Percentiles rank a stretch among this genome's conserved stretches.
phyloP scores from a whole-genome alignment of 2,797 vertebrate genomes.

The Eulemur rubriventer region DNA sequence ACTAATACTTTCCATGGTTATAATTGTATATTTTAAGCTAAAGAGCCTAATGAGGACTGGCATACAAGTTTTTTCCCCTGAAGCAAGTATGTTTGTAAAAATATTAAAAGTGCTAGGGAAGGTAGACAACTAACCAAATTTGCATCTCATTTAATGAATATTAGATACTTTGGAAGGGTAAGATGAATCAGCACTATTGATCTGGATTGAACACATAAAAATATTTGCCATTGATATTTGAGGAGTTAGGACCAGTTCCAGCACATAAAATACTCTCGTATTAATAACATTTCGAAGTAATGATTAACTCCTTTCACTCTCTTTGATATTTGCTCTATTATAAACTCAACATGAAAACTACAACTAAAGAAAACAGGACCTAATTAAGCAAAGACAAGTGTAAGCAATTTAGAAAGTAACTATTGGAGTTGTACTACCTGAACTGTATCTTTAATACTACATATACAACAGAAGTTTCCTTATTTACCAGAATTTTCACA shows the following conservation, averaged over 20 bases:
- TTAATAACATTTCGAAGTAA: not conserved
- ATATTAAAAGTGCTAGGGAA: not conserved
- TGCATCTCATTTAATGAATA: slow-evolving; percentile 53
- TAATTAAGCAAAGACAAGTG: slow-evolving; percentile 12
- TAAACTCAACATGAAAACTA: slow-evolving; percentile 1
- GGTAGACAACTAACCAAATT: not conserved
- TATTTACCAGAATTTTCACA: not conserved
- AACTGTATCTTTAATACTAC: not conserved
- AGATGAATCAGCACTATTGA: slow-evolving; percentile 11
- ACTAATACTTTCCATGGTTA: not conserved
- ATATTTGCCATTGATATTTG: not conserved
- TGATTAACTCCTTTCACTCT: not conserved
- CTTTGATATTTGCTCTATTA: slow-evolving; percentile 12
- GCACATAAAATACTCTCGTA: not conserved
- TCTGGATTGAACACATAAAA: not conserved
- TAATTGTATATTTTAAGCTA: not conserved
- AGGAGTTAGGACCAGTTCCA: not conserved
- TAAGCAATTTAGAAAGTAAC: slow-evolving; percentile 14
- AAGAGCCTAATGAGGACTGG: not conserved
- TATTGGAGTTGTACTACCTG: not conserved
- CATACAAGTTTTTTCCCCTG: not conserved
- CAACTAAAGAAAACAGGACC: not conserved
- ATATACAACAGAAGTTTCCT: not conserved
- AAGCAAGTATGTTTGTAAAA: slow-evolving; percentile 18
- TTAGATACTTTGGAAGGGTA: slow-evolving; percentile 29